Evolutionary conservation across 2,797 vertebrate species (phyloP).

Genomic region (Sebastes steindachneri): DNA sequence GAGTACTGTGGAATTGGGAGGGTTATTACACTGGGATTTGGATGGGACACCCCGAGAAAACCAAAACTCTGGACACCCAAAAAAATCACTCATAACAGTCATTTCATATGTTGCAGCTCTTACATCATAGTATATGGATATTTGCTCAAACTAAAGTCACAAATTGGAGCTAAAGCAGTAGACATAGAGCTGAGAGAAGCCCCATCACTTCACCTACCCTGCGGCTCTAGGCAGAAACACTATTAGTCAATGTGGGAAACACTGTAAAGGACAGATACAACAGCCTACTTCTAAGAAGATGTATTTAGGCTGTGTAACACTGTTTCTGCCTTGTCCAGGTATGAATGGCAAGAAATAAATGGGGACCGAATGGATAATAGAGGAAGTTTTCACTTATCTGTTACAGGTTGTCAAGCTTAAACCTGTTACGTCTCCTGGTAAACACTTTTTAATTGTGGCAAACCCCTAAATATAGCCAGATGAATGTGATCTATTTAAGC

Average conservation of each 20-base stretch:
- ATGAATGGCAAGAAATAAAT: neutral
- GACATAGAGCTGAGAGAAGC: neutral
- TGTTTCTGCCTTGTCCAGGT: neutral
- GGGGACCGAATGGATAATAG: neutral
- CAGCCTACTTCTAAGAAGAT: neutral
- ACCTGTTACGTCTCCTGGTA: neutral
- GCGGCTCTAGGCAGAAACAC: neutral
- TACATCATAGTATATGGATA: neutral
- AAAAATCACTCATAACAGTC: neutral
- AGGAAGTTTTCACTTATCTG: neutral
- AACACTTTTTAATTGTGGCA: neutral
- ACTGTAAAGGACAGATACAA: neutral
- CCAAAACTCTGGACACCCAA: neutral
- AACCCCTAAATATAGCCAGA: neutral
- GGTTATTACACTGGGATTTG: neutral
- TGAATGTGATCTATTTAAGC: neutral
- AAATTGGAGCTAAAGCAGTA: neutral
- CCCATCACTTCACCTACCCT: neutral
- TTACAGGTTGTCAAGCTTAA: neutral
- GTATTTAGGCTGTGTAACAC: neutral
- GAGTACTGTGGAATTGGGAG: neutral
- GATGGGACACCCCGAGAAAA: neutral
- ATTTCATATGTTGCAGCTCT: neutral
- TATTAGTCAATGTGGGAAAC: neutral
- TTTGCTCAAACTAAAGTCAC: neutral